Base-by-base conservation (phyloP, 2,113 vertebrate species). In the Microtus oregoni region DNA sequence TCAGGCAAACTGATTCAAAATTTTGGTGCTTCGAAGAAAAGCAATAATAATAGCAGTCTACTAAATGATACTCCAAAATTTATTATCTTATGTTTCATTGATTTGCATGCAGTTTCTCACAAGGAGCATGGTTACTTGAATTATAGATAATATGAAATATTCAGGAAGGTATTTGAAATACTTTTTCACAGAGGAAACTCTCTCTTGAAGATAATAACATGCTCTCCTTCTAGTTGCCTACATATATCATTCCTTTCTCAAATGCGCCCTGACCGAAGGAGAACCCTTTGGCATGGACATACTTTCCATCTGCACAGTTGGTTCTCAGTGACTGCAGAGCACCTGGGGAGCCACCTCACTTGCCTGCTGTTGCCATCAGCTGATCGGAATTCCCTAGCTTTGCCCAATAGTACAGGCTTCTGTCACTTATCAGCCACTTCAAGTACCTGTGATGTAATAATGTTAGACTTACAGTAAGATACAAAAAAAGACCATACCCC, bases 71-170 rank as follows among this genome's bases (percentile, higher is more conserved):
- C 47, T 76, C 63, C 28, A 85, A 79, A 65, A 93, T 52, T 89
- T 26, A 82, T 61, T 65, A 82, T 94, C 70, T 67, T 41, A 44
- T 72, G 11, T 95, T 94, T 88, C 85, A 94, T 86, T 93, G 75
- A 96, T 95, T 98, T 97, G 86, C 65, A 93, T 96, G 67, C 10
- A 92, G 70, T 90, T 93, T 47, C 90, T 95, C 61, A n/a, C 86
- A 94, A 73, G n/a, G 87, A 95, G 10, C 10, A 3, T 96, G 55
- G 24, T 28, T 90, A 86, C 88, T 97, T 96, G 94, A 97, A 94
- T 90, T n/a, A 81, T 15, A 79, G 35, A 77, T 58, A 86, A 70
- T 81, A 90, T 81, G 90, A 93, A 95, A 95, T 13, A 92, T 41
- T 92, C 70, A 94, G 87, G 17, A 30, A 94, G 5, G 14, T 65